Base-by-base conservation (phyloP, 2,797 vertebrate species). In the Channa striata region DNA sequence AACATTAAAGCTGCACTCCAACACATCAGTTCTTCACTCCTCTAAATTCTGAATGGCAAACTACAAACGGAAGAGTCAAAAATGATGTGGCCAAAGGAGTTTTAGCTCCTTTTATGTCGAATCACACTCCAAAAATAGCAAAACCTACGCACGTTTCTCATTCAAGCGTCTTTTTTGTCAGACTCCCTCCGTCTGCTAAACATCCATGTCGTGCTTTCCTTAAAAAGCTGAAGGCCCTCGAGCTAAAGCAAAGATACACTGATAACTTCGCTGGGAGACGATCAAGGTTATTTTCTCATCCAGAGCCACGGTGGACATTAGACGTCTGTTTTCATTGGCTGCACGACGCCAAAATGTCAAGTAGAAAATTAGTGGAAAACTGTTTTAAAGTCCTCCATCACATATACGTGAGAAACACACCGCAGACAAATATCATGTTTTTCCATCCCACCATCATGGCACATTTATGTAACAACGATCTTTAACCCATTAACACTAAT, bases 401-500 rank as follows among this genome's bases (percentile, higher is more conserved):
- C 19, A 6, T 30, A 30, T 30, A 30, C 4, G 25, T 30, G 25
- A 30, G 14, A 73, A 51, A 71, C 17, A 50, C 19, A 49, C 46
- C 6, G 0, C 2, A 14, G 40, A 72, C 20, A 53, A 46, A 48
- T 59, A 62, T 61, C 49, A 65, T n/a, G 10, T 30, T 30, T 33
- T 77, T 43, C 70, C 39, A 4, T 60, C 49, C 68, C 42, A 33
- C 39, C 7, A 20, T 44, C 14, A 19, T 25, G 36, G 20, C 25
- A 68, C 72, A 68, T 68, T 68, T 11, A 69, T 54, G 66, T 39
- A 64, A 65, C 56, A 70, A 82, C 60, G 48, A 72, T 72, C 76
- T 58, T 73, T 60, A 74, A 85, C 64, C 61, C 78, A 78, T 86
- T 85, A 80, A 72, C 69, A 60, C 43, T 43, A 83, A 86, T 88